A percentile compares a stretch with the other conserved stretches of the same genome.
Evolutionary conservation across 2,113 vertebrate genomes (phyloP).

Genomic region (Cyrtonyx montezumae): DNA sequence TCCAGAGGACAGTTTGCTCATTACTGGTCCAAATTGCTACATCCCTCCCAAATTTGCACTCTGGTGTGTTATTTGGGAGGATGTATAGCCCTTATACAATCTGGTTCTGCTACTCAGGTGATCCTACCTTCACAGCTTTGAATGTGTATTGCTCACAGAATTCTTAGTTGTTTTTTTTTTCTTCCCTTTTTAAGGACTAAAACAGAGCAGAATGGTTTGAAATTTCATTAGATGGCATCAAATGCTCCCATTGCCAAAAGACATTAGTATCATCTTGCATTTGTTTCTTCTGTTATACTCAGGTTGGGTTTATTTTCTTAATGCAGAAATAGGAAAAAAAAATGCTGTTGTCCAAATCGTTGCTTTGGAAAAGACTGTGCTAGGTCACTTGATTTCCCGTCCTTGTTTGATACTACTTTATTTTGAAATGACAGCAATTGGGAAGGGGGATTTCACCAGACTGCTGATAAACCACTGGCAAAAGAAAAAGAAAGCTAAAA

Average conservation of each 20-base stretch:
- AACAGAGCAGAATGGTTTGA: background rate
- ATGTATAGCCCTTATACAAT: fast-evolving
- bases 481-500: background rate
- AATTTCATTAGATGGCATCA: background rate
- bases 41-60: background rate
- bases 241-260: background rate
- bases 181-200: background rate
- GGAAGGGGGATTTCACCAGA: background rate
- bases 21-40: background rate
- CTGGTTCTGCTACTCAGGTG: background rate
- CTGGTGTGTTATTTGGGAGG: background rate
- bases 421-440: background rate
- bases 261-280: background rate
- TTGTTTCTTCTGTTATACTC: background rate
- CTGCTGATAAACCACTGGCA: background rate
- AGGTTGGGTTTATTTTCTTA: background rate
- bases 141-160: background rate
- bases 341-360: no score
- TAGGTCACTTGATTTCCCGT: background rate
- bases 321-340: background rate
- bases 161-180: background rate
- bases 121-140: background rate
- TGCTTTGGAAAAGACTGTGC: background rate
- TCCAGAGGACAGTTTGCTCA: background rate
- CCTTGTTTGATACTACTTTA: background rate